Percentiles rank a stretch among this genome's conserved stretches.
phyloP scores from a whole-genome alignment of 2,113 vertebrate species.

The Arothron firmamentum region DNA sequence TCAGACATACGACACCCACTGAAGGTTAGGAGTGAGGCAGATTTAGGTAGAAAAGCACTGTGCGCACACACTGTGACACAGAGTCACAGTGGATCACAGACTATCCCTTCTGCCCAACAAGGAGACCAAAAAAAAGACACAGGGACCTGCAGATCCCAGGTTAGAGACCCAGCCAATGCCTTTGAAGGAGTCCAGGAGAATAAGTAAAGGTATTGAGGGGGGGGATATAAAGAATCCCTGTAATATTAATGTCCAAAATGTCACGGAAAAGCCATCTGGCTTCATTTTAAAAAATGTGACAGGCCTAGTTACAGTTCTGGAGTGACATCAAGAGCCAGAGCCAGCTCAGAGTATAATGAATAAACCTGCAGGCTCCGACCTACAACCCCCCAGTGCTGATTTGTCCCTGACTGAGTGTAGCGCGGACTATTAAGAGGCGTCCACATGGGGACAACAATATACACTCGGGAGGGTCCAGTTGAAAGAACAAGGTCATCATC shows the following conservation, averaged over 20 bases:
- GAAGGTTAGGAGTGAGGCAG: conserved; percentile 54
- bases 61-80: conserved; percentile 9
- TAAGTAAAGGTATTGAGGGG: conserved; percentile 43
- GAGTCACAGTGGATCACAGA: conserved; percentile 38
- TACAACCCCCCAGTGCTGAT: conserved; percentile 48
- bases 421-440: conserved; percentile 39
- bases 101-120: conserved; percentile 43
- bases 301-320: conserved; percentile 54
- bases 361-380: conserved; percentile 26
- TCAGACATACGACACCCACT: conserved; percentile 51
- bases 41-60: conserved; percentile 36
- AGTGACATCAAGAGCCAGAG: conserved; percentile 40
- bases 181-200: conserved; percentile 50
- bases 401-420: conserved; percentile 28
- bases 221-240: conserved; percentile 74
- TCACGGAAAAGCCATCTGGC: conserved; percentile 69
- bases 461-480: conserved; percentile 41
- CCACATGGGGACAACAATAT: conserved; percentile 29
- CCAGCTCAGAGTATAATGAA: conserved; percentile 58
- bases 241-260: conserved; percentile 84
- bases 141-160: conserved; percentile 26
- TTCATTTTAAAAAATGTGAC: conserved; percentile 37
- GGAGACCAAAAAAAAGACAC: conserved; percentile 11
- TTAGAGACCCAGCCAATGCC: conserved; percentile 52
- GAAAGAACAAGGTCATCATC: conserved; percentile 45